Conservation (phyloP, 2,113 vertebrate genomes). For the Macrotus californicus region DNA sequence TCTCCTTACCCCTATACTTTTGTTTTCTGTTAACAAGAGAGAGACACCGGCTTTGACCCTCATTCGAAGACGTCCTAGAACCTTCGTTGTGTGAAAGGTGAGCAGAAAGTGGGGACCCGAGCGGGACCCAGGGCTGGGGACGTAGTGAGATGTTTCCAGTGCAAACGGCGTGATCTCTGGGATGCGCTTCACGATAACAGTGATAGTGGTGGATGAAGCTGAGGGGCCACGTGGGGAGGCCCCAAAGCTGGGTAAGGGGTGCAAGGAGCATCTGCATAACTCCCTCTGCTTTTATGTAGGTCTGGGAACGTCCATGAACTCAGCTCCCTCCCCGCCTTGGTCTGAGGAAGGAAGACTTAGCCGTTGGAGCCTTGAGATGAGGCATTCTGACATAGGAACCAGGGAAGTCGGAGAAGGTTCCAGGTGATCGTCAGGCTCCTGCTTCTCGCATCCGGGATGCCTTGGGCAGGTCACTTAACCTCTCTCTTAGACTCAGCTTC, state of each 20-base stretch:
- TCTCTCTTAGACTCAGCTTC: background rate
- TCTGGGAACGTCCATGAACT: background rate
- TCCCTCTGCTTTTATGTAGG: background rate
- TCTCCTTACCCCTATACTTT: background rate
- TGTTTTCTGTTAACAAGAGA: background rate
- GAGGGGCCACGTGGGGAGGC: background rate
- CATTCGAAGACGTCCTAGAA: background rate
- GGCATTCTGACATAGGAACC: background rate
- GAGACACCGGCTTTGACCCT: accelerated
- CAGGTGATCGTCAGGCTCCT: accelerated
- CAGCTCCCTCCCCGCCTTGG: accelerated
- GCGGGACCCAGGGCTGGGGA: accelerated
- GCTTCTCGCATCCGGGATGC: accelerated
- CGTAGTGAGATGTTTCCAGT: accelerated
- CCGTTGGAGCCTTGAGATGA: accelerated
- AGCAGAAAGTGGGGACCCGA: accelerated
- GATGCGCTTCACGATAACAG: background rate
- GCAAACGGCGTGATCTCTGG: too few relatives aligned
- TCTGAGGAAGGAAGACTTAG: background rate
- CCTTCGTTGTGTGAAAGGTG: accelerated
- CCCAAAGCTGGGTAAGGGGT: background rate
- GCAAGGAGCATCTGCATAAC: accelerated
- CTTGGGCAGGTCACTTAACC: background rate
- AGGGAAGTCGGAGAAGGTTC: background rate
- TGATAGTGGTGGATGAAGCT: too few relatives aligned